Evolutionary conservation across 2,797 vertebrate species (phyloP).

Genomic region (Pipistrellus nathusii): DNA sequence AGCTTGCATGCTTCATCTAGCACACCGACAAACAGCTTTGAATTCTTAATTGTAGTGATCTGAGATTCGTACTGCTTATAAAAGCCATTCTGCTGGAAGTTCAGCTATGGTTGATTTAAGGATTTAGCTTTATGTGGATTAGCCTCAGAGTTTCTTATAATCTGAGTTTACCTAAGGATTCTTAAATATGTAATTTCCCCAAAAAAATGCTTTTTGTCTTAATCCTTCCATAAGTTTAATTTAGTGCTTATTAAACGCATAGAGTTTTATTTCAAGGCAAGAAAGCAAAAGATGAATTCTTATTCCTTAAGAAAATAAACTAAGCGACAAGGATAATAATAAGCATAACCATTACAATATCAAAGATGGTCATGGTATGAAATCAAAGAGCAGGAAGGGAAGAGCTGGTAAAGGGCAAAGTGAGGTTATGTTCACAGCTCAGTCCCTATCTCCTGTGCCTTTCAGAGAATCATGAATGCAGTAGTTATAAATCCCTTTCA

Average conservation of each 20-base stretch:
- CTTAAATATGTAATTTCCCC: conserved; percentile 70
- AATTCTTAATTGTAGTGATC: conserved; percentile 64
- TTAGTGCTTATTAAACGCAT: not conserved
- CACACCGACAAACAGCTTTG: conserved; percentile 53
- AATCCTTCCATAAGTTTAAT: conserved; percentile 57
- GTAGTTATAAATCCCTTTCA: conserved; percentile 5
- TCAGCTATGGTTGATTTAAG: conserved; percentile 68
- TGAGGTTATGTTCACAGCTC: not conserved
- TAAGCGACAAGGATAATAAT: not conserved
- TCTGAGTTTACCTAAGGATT: conserved; percentile 64
- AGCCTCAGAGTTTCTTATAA: conserved; percentile 27
- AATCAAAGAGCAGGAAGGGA: not conserved
- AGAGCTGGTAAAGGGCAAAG: not conserved
- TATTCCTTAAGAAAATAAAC: conserved; percentile 38
- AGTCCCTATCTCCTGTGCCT: not conserved
- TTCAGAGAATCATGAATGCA: not conserved
- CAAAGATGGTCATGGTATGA: not conserved
- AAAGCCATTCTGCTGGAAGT: conserved; percentile 49
- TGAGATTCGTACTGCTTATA: conserved; percentile 71
- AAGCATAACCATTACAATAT: not conserved
- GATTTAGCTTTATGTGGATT: conserved; percentile 74
- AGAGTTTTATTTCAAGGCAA: conserved; percentile 31
- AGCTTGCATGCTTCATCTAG: conserved; percentile 6
- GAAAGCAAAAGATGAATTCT: not conserved
- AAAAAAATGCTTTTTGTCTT: conserved; percentile 62